Percentiles rank a stretch among this genome's conserved stretches.
phyloP scores from a whole-genome alignment of 2,888 invertebrate genomes.

The Caprella mutica region DNA sequence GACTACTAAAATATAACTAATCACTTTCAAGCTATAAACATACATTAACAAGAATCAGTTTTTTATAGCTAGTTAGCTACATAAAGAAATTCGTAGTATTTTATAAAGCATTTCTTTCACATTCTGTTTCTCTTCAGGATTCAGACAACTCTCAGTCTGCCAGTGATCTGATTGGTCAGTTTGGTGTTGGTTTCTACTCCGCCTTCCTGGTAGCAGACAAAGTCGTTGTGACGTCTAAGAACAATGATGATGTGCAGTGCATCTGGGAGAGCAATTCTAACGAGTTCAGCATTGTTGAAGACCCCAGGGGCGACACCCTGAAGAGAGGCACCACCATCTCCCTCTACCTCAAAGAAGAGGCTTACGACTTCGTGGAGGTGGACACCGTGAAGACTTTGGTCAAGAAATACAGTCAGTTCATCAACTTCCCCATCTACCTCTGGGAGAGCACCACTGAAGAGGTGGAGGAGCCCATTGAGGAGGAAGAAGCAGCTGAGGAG shows the following conservation, averaged over 20 bases:
- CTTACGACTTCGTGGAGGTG: slow-evolving; percentile 85
- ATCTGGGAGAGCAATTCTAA: slow-evolving; percentile 96
- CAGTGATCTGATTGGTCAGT: slow-evolving; percentile 98
- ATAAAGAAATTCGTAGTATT: neutral
- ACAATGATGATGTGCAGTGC: slow-evolving; percentile 85
- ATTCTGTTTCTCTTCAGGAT: slow-evolving; percentile 3
- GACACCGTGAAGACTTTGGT: slow-evolving; percentile 81
- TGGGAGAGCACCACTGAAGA: slow-evolving; percentile 71
- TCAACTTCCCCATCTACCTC: slow-evolving; percentile 95
- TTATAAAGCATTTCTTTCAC: neutral
- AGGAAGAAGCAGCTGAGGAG: slow-evolving; percentile 46
- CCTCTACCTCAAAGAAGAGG: slow-evolving; percentile 90
- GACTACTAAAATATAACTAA: no score
- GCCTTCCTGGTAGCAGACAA: slow-evolving; percentile 92
- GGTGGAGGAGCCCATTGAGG: slow-evolving; percentile 57
- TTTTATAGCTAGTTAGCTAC: neutral
- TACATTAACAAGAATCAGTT: no score
- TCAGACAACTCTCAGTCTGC: slow-evolving; percentile 52
- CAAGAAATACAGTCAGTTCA: slow-evolving; percentile 98
- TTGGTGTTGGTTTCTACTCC: slow-evolving; percentile 99
- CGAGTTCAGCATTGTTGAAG: slow-evolving; percentile 76
- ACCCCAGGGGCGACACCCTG: slow-evolving; percentile 86
- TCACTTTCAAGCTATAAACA: no score
- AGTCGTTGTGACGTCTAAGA: slow-evolving; percentile 89
- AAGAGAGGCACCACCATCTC: slow-evolving; percentile 53